Evolutionary conservation across 2,113 vertebrate genomes (phyloP), one percentile per base, ranked within the genome.

Genomic region (Hystrix cristata): DNA sequence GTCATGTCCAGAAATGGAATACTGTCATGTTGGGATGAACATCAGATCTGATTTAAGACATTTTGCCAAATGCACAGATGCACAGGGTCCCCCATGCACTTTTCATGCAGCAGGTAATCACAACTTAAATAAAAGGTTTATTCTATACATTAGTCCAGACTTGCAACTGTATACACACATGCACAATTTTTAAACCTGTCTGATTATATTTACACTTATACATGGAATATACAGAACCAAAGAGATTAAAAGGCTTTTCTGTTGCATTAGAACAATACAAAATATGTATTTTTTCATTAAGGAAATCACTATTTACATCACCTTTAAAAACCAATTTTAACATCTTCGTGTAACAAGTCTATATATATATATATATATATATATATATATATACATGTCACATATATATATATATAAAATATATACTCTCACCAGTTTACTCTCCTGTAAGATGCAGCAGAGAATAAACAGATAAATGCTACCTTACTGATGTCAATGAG

Each of bases 121-220:
- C 98, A 98, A 98, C 98, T 98, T 99, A 99, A 99, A 99, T 99
- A 99, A 99, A 99, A 98, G 96, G 96, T 97, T 98, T 98, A 98
- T 98, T 99, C 98, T 99, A 99, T 98, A 99, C 99, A 99, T 99
- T 99, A 98, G 98, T 98, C 98, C 98, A 99, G 98, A 98, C 98
- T 99, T 99, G 98, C 99, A 99, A 98, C 98, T 98, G 98, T 99
- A 99, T 99, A 99, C 98, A 98, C 97, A 99, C 99, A 99, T 99
- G 99, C 99, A 99, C 98, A 98, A 94, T 97, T 98, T 98, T 98
- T 98, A 99, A 98, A 98, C 97, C 98, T 98, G 98, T 98, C 97
- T 97, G 97, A 98, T 98, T 98, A 85, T 99, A 99, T 99, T 98
- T 99, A 99, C 99, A 99, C 98, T 98, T 99, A 98, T 99, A 99